Base-by-base conservation (phyloP, 2,888 invertebrate genomes). In the Frankliniella fusca region DNA sequence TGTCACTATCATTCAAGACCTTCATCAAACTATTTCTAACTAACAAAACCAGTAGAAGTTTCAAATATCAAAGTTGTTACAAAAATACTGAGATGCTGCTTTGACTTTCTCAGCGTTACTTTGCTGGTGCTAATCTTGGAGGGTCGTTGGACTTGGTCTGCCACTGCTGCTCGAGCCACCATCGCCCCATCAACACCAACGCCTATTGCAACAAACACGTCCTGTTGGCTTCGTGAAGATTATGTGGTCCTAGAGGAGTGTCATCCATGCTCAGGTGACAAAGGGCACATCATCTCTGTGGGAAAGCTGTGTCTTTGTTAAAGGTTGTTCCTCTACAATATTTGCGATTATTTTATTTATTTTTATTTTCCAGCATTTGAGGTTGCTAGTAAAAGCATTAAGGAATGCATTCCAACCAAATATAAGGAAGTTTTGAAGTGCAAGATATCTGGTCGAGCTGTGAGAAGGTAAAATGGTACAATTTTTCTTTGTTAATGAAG, bases 391-490 rank as follows among this genome's bases (percentile, higher is more conserved):
- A 92, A 93, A 88, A 95, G 93, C 86, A 92, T 94, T 86, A 93
- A 94, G 82, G 94, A 95, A 80, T 96, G 96, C 86, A 92, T 94
- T 83, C 93, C 93, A 85, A 94, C 95, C 2, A 93, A 94, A 87
- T 95, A 93, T 87, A 96, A 95, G 87, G 96, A 96, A 89, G 91
- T 94, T 83, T 87, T 96, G 18, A 92, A 92, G 86, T 96, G 96
- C 89, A 91, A 92, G 85, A 93, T 92, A 79, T 86, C 87, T 88
- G 95, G 95, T 28, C 93, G 94, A 90, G 93, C 92, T 83, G 93
- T 94, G 15, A 91, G 94, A 89, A 95, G 93, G 93, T 93, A 88
- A 85, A 82, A 83, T 80, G 80, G 23, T n/a, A 80, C 15, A 80
- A 80, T 82, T 80, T 65, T 18, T 61, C 82, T 82, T 80, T 83